Evolutionary conservation across 2,888 invertebrate genomes (phyloP), one percentile per base, ranked within the genome.

Genomic region (Darwinula stevensoni): DNA sequence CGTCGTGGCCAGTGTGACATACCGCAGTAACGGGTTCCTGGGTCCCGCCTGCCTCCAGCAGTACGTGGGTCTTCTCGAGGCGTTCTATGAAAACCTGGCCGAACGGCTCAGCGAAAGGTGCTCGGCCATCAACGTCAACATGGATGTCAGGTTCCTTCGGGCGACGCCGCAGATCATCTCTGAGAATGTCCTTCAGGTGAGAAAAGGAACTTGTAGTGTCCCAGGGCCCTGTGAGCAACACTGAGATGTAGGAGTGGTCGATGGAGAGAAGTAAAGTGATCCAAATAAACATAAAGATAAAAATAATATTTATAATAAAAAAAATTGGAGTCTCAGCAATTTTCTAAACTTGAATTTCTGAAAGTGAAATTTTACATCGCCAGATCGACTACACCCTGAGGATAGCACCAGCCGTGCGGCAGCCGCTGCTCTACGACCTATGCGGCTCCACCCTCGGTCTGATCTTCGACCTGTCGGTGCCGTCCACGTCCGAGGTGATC

Each of bases 371-470:
- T 28, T 12, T 32, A 32, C 30, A 17, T 27, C 38, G 40, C 5
- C 40, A 56, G 52, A 72, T 84, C 58, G 78, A 80, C 52, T 88
- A 76, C 41, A 67, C 82, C 9, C 53, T 88, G 12, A 72, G 74
- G 16, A 71, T 91, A 30, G 63, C 70, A 31, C 88, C 88, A 2
- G 71, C 74, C 2, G 67, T 86, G 15, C 66, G 69, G 40, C 82
- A 86, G 52, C 75, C 78, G 2, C 76, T 84, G 45, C 55, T 91
- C 2, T 91, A 88, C 47, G 86, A 88, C 40, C 65, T 88, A 1
- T 91, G 88, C 45, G 88, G 88, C 11, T 78, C 82, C 2, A 88
- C 86, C 1, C 51, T 91, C 36, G 76, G 74, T 44, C 61, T 88
- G 2, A 84, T 88, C 44, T 88, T 88, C 45, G 88, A 88, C 51